A percentile compares a stretch with the other conserved stretches of the same genome.
Evolutionary conservation across 1,140 invertebrate genomes (phyloP).

Genomic region (Sipha flava): DNA sequence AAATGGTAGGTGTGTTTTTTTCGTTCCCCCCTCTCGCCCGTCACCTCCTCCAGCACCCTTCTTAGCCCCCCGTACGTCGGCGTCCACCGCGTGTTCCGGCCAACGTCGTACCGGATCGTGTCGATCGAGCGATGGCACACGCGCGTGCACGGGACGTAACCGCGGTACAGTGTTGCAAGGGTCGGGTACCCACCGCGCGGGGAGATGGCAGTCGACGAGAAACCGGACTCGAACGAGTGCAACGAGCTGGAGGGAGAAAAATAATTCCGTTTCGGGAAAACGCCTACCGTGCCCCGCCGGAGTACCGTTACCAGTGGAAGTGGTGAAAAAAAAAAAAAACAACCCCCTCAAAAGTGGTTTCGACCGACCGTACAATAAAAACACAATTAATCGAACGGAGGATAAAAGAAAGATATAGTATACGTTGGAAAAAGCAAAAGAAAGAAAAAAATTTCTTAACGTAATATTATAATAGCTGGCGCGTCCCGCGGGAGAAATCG

Average conservation of each 20-base stretch:
- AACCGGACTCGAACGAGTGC: constrained; percentile 14
- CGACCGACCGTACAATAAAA: background rate
- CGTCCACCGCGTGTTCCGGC: too few relatives aligned
- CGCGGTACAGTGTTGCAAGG: too few relatives aligned
- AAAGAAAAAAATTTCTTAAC: background rate
- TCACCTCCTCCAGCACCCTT: background rate
- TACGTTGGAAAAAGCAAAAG: background rate
- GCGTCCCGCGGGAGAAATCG: background rate
- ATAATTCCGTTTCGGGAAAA: background rate
- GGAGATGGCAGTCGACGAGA: background rate
- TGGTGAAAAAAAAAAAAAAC: background rate
- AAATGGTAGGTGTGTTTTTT: background rate
- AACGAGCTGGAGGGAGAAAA: background rate
- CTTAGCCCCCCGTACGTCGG: too few relatives aligned
- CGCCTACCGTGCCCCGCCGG: background rate
- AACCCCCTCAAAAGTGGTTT: background rate
- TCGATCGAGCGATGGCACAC: too few relatives aligned
- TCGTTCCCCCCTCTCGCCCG: too few relatives aligned
- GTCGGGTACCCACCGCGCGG: too few relatives aligned
- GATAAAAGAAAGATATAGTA: background rate
- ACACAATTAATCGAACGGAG: background rate
- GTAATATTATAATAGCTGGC: background rate
- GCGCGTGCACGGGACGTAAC: too few relatives aligned
- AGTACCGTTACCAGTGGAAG: too few relatives aligned
- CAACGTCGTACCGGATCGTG: too few relatives aligned